phyloP scores from a whole-genome alignment of 1,140 invertebrate species.

The Batillaria attramentaria region DNA sequence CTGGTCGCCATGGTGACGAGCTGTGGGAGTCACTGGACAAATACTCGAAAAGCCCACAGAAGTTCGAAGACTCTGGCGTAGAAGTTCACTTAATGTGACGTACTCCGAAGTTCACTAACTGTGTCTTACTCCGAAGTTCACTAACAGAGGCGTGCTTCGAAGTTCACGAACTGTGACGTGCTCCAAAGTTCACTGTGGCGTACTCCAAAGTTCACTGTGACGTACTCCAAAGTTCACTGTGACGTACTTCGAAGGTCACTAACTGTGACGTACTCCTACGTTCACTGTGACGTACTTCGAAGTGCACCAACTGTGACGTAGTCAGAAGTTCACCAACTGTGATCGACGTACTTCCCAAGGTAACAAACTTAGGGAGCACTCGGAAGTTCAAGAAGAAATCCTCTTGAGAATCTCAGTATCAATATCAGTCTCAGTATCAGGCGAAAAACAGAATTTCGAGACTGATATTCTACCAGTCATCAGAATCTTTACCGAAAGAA shows the following conservation, averaged over 20 bases:
- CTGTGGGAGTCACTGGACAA: neutral
- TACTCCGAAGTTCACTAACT: neutral
- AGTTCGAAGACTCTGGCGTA: neutral
- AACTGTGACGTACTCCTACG: neutral
- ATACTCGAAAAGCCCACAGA: neutral
- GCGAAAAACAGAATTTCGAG: too few species aligned
- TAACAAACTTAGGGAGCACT: too few species aligned
- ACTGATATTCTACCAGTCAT: too few species aligned
- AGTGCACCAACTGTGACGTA: neutral
- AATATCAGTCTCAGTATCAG: too few species aligned
- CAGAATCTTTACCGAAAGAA: too few species aligned
- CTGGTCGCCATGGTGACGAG: conserved; percentile 1
- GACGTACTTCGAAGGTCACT: neutral
- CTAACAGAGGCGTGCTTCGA: neutral
- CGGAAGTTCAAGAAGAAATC: too few species aligned
- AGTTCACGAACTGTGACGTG: neutral
- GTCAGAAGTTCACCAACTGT: neutral
- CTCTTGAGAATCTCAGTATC: too few species aligned
- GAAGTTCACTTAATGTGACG: neutral
- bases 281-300: neutral
- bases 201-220: neutral
- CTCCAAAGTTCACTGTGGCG: neutral
- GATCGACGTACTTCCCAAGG: too few species aligned
- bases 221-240: neutral
- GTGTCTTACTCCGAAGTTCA: neutral